Evolutionary conservation across 2,888 invertebrate species (phyloP).

Genomic region (Isotomurus palustris): DNA sequence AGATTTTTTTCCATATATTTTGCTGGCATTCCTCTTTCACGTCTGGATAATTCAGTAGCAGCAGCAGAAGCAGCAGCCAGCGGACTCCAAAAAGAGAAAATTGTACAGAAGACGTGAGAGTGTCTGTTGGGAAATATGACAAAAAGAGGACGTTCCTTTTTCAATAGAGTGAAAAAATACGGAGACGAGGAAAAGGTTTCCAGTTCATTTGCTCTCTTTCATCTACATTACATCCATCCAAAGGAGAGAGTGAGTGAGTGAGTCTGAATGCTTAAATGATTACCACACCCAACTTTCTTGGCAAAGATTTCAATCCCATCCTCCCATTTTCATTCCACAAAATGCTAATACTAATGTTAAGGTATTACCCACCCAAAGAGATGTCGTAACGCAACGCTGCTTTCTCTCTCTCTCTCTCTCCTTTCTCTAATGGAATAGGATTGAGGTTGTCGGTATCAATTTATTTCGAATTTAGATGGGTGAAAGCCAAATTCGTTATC

Average conservation of each 20-base stretch:
- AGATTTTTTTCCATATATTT: no score
- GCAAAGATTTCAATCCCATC: not conserved
- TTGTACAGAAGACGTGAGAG: not conserved
- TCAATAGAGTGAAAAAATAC: not conserved
- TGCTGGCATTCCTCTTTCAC: no score
- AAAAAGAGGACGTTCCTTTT: not conserved
- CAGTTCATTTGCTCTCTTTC: constrained; percentile 7
- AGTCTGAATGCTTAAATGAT: constrained; percentile 1
- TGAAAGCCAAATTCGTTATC: no score
- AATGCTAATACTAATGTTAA: no score
- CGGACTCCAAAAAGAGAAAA: not conserved
- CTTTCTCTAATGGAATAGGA: no score
- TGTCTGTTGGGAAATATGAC: not conserved
- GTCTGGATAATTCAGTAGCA: no score
- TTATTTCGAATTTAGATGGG: constrained; percentile 3
- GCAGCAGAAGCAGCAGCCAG: not conserved
- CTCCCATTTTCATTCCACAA: not conserved
- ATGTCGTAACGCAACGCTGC: no score
- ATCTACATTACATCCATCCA: constrained; percentile 4
- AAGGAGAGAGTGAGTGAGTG: no score
- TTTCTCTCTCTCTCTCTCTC: no score
- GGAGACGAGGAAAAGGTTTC: constrained; percentile 6
- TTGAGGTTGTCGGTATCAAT: constrained; percentile 2
- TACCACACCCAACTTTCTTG: constrained; percentile 6
- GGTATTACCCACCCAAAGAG: no score